Conservation (phyloP, 2,113 vertebrate genomes). For the Misgurnus anguillicaudatus region DNA sequence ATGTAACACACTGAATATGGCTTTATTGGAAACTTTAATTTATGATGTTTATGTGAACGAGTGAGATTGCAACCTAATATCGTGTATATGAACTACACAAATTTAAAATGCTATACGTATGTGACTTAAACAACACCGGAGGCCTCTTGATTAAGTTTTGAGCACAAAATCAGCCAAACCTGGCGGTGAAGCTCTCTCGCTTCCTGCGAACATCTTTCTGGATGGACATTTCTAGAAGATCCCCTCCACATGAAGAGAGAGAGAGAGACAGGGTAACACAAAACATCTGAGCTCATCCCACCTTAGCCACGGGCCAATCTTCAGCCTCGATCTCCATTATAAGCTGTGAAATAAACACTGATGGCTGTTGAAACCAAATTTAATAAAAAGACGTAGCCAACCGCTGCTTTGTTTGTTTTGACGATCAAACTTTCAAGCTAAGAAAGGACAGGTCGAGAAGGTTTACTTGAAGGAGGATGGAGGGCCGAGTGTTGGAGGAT, state of each 20-base stretch:
- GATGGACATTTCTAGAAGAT: conserved; percentile 18
- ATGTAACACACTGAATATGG: conserved; percentile 22
- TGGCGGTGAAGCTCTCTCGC: background rate
- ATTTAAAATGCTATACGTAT: conserved; percentile 1
- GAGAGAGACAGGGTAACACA: conserved; percentile 12
- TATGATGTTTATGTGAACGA: background rate
- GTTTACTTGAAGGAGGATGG: conserved; percentile 21
- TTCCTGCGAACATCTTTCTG: background rate
- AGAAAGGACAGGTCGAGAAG: conserved; percentile 36
- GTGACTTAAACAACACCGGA: conserved; percentile 36
- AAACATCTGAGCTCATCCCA: conserved; percentile 17
- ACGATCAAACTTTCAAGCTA: conserved; percentile 10
- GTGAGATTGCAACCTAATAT: no score
- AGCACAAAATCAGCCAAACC: no score
- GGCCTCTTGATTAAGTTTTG: conserved; percentile 29
- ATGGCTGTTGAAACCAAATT: conserved; percentile 28
- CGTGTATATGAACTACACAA: background rate
- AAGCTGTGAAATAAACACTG: conserved; percentile 26
- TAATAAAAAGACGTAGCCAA: conserved; percentile 25
- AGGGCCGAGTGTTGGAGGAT: background rate
- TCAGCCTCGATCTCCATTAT: conserved; percentile 9
- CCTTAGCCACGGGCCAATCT: conserved; percentile 19
- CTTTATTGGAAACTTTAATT: conserved; percentile 24
- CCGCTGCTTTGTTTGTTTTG: conserved; percentile 35
- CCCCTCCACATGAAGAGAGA: conserved; percentile 38